These are phyloP conservation scores for Parnassius mnemosyne DNA, from an alignment of 2,888 invertebrate species.

Conservation along the genomic window DNA sequence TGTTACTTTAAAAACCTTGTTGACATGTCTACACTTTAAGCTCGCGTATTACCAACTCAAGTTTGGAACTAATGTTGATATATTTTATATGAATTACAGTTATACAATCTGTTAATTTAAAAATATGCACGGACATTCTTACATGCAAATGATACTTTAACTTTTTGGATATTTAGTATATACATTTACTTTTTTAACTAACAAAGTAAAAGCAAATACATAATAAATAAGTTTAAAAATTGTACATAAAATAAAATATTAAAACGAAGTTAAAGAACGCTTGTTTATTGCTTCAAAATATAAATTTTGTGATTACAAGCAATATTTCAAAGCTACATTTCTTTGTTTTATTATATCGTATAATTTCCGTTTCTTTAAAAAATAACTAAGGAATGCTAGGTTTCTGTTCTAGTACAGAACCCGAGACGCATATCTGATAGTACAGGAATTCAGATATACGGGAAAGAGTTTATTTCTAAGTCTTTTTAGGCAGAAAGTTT, in stretches of 20 bases:
- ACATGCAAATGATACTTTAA: too few relatives aligned
- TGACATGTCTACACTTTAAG: too few relatives aligned
- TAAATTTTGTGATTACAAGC: background rate
- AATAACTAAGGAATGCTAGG: conserved; percentile 17
- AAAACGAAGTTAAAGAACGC: background rate
- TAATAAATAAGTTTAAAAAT: too few relatives aligned
- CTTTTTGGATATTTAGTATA: background rate
- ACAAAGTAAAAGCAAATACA: too few relatives aligned
- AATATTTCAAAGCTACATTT: background rate
- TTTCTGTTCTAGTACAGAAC: conserved; percentile 10
- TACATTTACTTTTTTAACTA: too few relatives aligned
- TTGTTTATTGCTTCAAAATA: background rate
- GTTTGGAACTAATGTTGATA: too few relatives aligned
- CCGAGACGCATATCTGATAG: conserved; percentile 19
- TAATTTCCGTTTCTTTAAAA: conserved; percentile 19
- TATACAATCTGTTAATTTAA: too few relatives aligned
- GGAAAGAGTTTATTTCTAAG: conserved; percentile 18
- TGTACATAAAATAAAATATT: background rate
- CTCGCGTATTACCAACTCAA: too few relatives aligned
- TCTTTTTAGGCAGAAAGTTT: background rate
- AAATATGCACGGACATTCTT: too few relatives aligned
- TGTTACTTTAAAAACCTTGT: too few relatives aligned
- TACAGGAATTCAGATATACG: conserved; percentile 9
- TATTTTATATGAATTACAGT: too few relatives aligned
- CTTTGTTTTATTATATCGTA: conserved; percentile 12